Evolutionary conservation across 2,797 vertebrate genomes (phyloP), one percentile per base, ranked within the genome.

Genomic region (Hippocampus kuda): DNA sequence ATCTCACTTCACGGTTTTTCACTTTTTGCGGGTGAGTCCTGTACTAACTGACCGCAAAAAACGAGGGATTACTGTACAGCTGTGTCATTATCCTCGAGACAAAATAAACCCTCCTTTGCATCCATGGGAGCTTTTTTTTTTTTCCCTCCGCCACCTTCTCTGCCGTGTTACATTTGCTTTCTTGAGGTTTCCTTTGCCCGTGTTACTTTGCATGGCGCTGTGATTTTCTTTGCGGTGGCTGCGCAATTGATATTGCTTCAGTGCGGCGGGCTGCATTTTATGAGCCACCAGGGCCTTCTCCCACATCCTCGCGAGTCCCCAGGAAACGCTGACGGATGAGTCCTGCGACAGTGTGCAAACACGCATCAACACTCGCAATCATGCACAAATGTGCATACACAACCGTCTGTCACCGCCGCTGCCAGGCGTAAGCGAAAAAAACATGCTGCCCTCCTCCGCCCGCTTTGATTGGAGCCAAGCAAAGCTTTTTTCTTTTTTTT

Each of bases 261-360:
- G 84, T 69, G 71, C 70, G 66, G 76, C 66, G 70, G 79, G 71
- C 83, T 75, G 81, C 70, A 81, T 86, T 88, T 88, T 85, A 89
- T 73, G 85, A 89, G 86, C 75, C 89, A 83, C 87, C 24, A 70
- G 87, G 89, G 88, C 79, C 87, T 81, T 83, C 83, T 82, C 83
- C 79, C 81, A 74, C 80, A 71, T 81, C 79, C 74, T 87, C 74
- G 70, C 20, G 70, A 64, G 66, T 83, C 82, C 75, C 83, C 49
- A 8, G 82, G 83, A 87, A 85, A 87, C 77, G 73, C 78, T 89
- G 89, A 90, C 83, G 78, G 86, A 90, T 90, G 86, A 80, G 83
- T 74, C 76, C 79, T 68, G 61, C 65, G 74, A 79, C 76, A 74
- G 71, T 6, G 57, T 56, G 61, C 72, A 7, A 79, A 54, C 13